Conservation (phyloP, 2,797 vertebrate genomes). For the Naso thynnoides region DNA sequence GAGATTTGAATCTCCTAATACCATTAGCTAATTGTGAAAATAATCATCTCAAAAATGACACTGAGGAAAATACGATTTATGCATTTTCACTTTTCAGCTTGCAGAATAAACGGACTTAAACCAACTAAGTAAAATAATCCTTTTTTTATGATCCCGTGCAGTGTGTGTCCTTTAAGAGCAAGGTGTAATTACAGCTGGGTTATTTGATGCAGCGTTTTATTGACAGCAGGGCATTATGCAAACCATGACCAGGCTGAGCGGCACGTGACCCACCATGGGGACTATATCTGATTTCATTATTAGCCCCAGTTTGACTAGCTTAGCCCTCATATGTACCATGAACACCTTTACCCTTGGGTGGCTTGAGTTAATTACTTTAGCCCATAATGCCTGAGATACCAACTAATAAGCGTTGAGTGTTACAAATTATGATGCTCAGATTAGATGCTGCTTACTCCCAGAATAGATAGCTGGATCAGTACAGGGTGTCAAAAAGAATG, state of each 20-base stretch:
- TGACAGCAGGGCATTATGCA: conserved; percentile 56
- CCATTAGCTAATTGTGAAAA: conserved; percentile 59
- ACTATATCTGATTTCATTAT: conserved; percentile 86
- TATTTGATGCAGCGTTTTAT: conserved; percentile 62
- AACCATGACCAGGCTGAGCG: conserved; percentile 67
- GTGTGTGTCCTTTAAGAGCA: conserved; percentile 41
- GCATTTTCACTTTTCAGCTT: conserved; percentile 42
- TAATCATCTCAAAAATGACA: conserved; percentile 54
- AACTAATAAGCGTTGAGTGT: conserved; percentile 73
- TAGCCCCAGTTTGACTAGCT: conserved; percentile 82
- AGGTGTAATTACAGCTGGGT: conserved; percentile 48
- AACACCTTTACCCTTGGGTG: conserved; percentile 81
- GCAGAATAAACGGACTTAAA: conserved; percentile 15
- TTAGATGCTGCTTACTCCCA: conserved; percentile 53
- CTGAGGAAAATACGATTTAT: conserved; percentile 46
- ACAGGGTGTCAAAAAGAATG: conserved; percentile 23
- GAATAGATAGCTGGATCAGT: conserved; percentile 29
- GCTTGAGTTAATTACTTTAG: conserved; percentile 78
- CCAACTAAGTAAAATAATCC: conserved; percentile 11
- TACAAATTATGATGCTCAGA: conserved; percentile 70
- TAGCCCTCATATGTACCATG: conserved; percentile 75
- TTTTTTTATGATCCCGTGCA: conserved; percentile 33
- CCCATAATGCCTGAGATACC: conserved; percentile 74
- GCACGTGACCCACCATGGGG: conserved; percentile 66
- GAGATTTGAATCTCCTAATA: conserved; percentile 65